phyloP scores from a whole-genome alignment of 2,113 vertebrate species.

The Electrona antarctica region DNA sequence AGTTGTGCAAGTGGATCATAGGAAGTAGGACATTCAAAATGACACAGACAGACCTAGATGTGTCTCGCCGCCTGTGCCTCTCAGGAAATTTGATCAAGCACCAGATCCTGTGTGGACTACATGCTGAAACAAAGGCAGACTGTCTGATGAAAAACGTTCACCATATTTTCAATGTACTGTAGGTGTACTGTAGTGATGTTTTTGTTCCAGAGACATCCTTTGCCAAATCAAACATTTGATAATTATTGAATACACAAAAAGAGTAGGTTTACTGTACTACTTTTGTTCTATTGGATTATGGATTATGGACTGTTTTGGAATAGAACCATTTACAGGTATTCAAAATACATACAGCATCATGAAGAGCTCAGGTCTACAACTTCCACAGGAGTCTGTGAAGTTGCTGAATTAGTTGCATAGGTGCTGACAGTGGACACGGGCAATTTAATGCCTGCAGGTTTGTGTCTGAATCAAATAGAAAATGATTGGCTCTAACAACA shows the following conservation, averaged over 20 bases:
- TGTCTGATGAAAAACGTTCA: background rate
- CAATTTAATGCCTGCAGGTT: constrained; percentile 36
- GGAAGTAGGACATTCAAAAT: constrained; percentile 60
- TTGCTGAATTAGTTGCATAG: constrained; percentile 11
- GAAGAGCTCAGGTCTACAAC: too few species aligned
- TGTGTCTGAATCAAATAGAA: constrained; percentile 60
- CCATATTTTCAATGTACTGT: background rate
- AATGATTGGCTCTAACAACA: constrained; percentile 57
- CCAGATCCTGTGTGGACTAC: constrained; percentile 15
- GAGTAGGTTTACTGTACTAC: too few species aligned
- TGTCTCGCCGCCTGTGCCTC: constrained; percentile 41
- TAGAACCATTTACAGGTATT: too few species aligned
- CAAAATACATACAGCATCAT: too few species aligned
- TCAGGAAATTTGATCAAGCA: constrained; percentile 48
- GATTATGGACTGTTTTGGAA: too few species aligned
- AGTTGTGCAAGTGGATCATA: constrained; percentile 49
- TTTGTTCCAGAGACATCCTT: too few species aligned
- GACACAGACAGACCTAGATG: constrained; percentile 61
- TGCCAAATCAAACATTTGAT: too few species aligned
- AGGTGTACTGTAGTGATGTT: background rate
- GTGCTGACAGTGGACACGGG: constrained; percentile 40
- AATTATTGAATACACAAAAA: background rate
- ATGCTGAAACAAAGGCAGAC: constrained; percentile 21
- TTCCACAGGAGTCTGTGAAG: too few species aligned
- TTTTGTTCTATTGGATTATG: too few species aligned